Conservation (phyloP, 1,140 invertebrate species). For the Amyelois transitella region DNA sequence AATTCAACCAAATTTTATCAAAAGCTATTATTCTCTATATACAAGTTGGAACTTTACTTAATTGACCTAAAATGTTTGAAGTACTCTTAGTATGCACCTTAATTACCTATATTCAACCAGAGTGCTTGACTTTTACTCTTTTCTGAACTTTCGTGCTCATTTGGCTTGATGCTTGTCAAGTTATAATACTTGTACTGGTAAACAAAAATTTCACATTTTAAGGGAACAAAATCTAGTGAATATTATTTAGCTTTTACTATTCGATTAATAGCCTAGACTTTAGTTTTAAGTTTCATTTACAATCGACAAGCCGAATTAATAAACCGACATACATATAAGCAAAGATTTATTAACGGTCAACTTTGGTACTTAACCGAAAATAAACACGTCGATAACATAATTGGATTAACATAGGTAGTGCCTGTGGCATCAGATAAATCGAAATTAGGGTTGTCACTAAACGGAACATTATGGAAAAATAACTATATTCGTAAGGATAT, state of each 20-base stretch:
- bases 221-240: too few species aligned
- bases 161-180: not conserved
- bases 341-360: not conserved
- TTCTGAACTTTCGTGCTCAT: not conserved
- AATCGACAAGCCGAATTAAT: not conserved
- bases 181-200: too few species aligned
- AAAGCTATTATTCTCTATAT: not conserved
- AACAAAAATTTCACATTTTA: too few species aligned
- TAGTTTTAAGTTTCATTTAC: not conserved
- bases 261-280: not conserved
- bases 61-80: not conserved
- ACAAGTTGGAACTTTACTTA: not conserved
- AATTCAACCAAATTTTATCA: not conserved
- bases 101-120: not conserved
- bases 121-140: not conserved
- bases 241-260: too few species aligned
- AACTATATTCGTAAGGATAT: too few species aligned
- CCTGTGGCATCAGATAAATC: constrained; percentile 1
- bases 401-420: not conserved
- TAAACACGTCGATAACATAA: constrained; percentile 2
- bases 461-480: too few species aligned
- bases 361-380: not conserved
- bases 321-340: not conserved
- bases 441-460: not conserved
- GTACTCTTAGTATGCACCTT: not conserved